These are phyloP conservation scores for Leptinotarsa texana DNA, from an alignment of 1,140 invertebrate species.

Conservation along the genomic window DNA sequence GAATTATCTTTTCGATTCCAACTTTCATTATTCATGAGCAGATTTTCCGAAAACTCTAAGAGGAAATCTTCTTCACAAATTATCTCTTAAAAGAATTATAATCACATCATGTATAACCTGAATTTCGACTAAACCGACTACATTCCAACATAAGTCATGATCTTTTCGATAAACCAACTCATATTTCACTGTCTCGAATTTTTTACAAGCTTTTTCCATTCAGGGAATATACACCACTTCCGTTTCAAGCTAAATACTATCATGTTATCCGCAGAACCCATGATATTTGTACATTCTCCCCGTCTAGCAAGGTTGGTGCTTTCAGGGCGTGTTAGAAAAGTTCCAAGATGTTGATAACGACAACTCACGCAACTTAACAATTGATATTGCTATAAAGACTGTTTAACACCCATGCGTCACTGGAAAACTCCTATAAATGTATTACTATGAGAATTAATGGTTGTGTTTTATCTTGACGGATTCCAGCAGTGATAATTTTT, in stretches of 20 bases:
- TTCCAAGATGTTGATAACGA: slow-evolving; percentile 19
- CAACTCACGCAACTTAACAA: slow-evolving; percentile 25
- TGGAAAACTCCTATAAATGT: slow-evolving; percentile 23
- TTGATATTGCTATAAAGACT: slow-evolving; percentile 24
- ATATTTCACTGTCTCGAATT: no score
- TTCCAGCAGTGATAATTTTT: slow-evolving; percentile 13
- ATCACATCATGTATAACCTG: no score
- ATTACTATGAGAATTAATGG: slow-evolving; percentile 24
- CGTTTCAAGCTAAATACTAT: background rate
- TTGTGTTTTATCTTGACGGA: slow-evolving; percentile 22
- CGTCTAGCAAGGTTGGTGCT: slow-evolving; percentile 16
- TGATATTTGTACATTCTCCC: background rate
- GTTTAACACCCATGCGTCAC: slow-evolving; percentile 26
- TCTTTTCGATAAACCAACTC: no score
- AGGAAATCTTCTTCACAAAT: no score
- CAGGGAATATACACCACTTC: background rate
- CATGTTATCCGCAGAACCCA: background rate
- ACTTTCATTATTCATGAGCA: no score
- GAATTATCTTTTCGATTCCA: no score
- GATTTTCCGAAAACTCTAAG: no score
- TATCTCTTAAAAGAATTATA: no score
- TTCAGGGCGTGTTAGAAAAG: slow-evolving; percentile 18
- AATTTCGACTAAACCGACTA: no score
- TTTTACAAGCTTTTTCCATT: no score
- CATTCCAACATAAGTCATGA: no score